phyloP scores from a whole-genome alignment of 2,888 invertebrate species.

The Scrobipalpa atriplicella region DNA sequence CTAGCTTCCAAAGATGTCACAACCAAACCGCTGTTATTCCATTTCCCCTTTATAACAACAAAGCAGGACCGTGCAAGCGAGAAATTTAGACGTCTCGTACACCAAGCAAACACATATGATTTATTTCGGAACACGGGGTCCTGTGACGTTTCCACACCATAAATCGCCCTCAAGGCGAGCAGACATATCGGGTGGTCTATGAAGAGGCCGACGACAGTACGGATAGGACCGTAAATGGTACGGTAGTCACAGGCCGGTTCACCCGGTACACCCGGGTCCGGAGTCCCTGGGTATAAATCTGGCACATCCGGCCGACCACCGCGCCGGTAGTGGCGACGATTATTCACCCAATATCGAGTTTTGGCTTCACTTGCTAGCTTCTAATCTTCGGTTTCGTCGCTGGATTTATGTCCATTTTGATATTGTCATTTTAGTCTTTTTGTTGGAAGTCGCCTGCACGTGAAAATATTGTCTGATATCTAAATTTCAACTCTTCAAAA shows the following conservation, averaged over 20 bases:
- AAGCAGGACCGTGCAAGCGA: constrained; percentile 49
- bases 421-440: constrained; percentile 37
- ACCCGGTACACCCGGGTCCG: constrained; percentile 43
- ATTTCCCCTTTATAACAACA: constrained; percentile 23
- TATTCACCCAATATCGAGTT: constrained; percentile 83
- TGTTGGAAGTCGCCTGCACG: constrained; percentile 23
- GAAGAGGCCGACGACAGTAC: constrained; percentile 73
- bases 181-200: constrained; percentile 76
- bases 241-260: constrained; percentile 57
- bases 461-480: not conserved
- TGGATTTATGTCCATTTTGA: constrained; percentile 61
- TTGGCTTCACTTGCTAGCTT: constrained; percentile 78
- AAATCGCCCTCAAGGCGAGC: constrained; percentile 78
- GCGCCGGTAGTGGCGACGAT: constrained; percentile 81
- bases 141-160: constrained; percentile 81
- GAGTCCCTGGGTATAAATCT: constrained; percentile 76
- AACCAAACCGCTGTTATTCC: constrained; percentile 17
- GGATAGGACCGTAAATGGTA: constrained; percentile 50
- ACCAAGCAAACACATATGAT: constrained; percentile 75
- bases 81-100: constrained; percentile 67
- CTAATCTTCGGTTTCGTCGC: constrained; percentile 77
- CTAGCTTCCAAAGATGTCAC: not conserved
- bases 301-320: constrained; percentile 76
- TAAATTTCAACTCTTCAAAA: not conserved
- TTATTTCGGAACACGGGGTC: constrained; percentile 71